These are phyloP conservation scores for Chromis chromis DNA, from an alignment of 2,797 vertebrate genomes.

Conservation along the genomic window DNA sequence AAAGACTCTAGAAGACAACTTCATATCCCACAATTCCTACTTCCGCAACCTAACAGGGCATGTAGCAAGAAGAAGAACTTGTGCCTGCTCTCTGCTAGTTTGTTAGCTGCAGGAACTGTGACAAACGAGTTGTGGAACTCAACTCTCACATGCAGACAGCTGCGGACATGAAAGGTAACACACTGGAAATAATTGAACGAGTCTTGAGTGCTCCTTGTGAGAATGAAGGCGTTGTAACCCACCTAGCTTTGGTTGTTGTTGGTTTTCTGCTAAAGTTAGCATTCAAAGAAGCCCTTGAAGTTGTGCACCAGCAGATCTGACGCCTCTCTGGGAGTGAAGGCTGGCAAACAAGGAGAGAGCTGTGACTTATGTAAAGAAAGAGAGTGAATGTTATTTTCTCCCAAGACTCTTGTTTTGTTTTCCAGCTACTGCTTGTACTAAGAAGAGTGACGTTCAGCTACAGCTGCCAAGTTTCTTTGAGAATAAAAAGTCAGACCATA, in stretches of 20 bases:
- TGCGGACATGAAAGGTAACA: constrained; percentile 68
- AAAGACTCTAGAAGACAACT: constrained; percentile 24
- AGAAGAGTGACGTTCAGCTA: background rate
- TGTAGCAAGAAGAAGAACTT: constrained; percentile 30
- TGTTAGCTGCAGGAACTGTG: constrained; percentile 32
- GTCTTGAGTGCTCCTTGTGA: background rate
- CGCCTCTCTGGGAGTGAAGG: background rate
- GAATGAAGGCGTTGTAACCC: background rate
- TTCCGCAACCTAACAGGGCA: constrained; percentile 53
- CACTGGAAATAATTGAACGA: background rate
- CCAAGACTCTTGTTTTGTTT: constrained; percentile 1
- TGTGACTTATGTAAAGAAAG: background rate
- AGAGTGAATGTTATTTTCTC: background rate
- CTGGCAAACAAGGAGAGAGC: background rate
- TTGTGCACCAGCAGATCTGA: constrained; percentile 17
- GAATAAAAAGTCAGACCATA: constrained; percentile 6
- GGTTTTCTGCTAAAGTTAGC: constrained; percentile 45
- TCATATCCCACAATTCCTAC: constrained; percentile 69
- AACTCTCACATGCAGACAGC: constrained; percentile 20
- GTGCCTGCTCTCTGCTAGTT: constrained; percentile 25
- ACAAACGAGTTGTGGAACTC: constrained; percentile 17
- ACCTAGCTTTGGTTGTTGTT: background rate
- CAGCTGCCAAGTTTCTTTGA: background rate
- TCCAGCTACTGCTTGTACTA: background rate
- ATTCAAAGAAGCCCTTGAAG: constrained; percentile 39